A percentile compares a stretch with the other conserved stretches of the same genome.
phyloP scores from a whole-genome alignment of 1,140 invertebrate species.

The Calliphora vicina region DNA sequence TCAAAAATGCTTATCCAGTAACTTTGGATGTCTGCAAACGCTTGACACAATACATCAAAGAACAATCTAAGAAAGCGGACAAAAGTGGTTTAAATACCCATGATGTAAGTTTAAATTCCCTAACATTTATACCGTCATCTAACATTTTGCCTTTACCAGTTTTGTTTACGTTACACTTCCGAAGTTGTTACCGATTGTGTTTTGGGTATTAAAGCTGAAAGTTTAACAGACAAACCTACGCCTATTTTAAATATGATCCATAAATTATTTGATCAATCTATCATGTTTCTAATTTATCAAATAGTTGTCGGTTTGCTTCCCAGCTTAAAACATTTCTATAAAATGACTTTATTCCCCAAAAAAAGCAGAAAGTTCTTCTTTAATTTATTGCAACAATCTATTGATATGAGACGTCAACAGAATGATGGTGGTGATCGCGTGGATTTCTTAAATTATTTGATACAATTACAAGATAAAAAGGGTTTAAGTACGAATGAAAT shows the following conservation, averaged over 20 bases:
- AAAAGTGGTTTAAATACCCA: slow-evolving; percentile 46
- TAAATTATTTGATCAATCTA: slow-evolving; percentile 42
- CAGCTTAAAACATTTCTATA: slow-evolving; percentile 38
- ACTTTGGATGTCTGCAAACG: slow-evolving; percentile 51
- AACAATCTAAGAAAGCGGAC: slow-evolving; percentile 42
- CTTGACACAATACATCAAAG: slow-evolving; percentile 46
- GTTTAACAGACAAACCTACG: slow-evolving; percentile 51
- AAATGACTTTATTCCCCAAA: slow-evolving; percentile 44
- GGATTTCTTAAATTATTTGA: slow-evolving; percentile 49
- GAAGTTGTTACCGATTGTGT: slow-evolving; percentile 66
- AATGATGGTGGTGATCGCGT: slow-evolving; percentile 35
- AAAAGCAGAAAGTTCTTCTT: slow-evolving; percentile 53
- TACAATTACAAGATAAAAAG: slow-evolving; percentile 48
- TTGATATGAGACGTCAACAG: slow-evolving; percentile 46
- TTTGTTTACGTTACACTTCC: slow-evolving; percentile 62
- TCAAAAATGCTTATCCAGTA: slow-evolving; percentile 56
- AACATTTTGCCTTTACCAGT: slow-evolving; percentile 36
- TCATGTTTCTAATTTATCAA: slow-evolving; percentile 41
- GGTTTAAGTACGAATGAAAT: background rate
- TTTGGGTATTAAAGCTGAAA: slow-evolving; percentile 63
- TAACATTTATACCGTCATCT: background rate
- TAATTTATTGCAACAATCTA: slow-evolving; percentile 49
- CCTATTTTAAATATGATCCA: slow-evolving; percentile 45
- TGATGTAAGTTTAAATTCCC: slow-evolving; percentile 42
- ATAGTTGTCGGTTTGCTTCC: slow-evolving; percentile 44